A percentile compares a stretch with the other conserved stretches of the same genome.
Evolutionary conservation across 1,140 invertebrate species (phyloP).

Genomic region (Olivierus martensii): DNA sequence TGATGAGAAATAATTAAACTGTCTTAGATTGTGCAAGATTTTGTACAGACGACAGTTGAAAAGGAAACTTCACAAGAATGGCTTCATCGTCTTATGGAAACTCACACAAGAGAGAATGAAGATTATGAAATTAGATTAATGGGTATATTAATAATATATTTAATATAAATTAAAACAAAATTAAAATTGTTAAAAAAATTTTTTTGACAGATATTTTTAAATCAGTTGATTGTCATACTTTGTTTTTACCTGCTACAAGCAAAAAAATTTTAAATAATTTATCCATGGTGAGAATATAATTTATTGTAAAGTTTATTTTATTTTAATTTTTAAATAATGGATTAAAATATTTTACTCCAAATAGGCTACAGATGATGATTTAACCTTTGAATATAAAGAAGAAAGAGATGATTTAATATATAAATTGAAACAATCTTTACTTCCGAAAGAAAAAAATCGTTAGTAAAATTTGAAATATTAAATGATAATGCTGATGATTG

Average conservation of each 20-base stretch:
- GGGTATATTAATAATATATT: no score
- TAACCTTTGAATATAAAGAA: slow-evolving; percentile 16
- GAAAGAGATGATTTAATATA: slow-evolving; percentile 17
- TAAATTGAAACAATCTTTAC: slow-evolving; percentile 12
- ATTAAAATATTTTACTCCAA: not conserved
- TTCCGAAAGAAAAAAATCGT: slow-evolving; percentile 19
- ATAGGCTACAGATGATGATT: slow-evolving; percentile 16
- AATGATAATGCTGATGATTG: not conserved
- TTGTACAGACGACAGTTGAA: slow-evolving; percentile 16
- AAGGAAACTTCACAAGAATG: slow-evolving; percentile 12
- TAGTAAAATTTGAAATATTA: not conserved
- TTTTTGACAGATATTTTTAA: slow-evolving; percentile 17
- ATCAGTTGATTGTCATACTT: slow-evolving; percentile 20
- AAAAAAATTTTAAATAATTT: slow-evolving; percentile 16
- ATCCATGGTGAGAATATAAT: slow-evolving; percentile 4
- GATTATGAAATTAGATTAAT: slow-evolving; percentile 18
- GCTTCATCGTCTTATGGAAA: slow-evolving; percentile 17
- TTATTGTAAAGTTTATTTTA: not conserved
- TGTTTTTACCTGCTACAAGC: slow-evolving; percentile 17
- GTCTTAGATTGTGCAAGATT: slow-evolving; percentile 18
- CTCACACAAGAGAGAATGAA: slow-evolving; percentile 18
- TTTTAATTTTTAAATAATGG: no score
- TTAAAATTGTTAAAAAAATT: no score
- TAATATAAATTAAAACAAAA: no score
- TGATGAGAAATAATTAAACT: not conserved